phyloP scores from a whole-genome alignment of 1,140 invertebrate species.

The Drosophila repletoides region DNA sequence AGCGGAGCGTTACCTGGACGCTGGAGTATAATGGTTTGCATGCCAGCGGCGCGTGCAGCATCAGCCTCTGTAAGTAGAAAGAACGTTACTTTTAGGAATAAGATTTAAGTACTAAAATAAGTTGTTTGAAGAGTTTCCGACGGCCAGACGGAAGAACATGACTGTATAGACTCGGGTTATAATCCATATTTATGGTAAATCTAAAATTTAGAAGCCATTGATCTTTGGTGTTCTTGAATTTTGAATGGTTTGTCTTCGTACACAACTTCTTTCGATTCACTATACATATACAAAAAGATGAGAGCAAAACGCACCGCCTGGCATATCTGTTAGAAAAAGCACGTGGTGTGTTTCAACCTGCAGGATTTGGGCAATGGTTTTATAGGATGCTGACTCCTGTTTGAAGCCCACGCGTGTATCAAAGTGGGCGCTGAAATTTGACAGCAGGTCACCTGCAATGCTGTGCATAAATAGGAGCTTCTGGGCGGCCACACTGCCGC shows the following conservation, averaged over 20 bases:
- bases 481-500: slow-evolving; percentile 95
- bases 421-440: slow-evolving; percentile 91
- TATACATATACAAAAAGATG: slow-evolving; percentile 7
- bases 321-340: slow-evolving; percentile 93
- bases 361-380: slow-evolving; percentile 88
- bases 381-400: slow-evolving; percentile 88
- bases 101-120: not conserved
- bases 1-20: slow-evolving; percentile 89
- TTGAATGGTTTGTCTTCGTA: too few species aligned
- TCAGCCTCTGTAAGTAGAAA: slow-evolving; percentile 86
- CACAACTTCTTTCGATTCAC: too few species aligned
- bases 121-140: too few species aligned
- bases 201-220: too few species aligned
- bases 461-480: slow-evolving; percentile 93
- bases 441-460: slow-evolving; percentile 88
- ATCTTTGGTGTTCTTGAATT: too few species aligned
- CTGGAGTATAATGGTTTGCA: slow-evolving; percentile 87
- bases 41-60: slow-evolving; percentile 89
- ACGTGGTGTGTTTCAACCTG: slow-evolving; percentile 86
- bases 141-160: too few species aligned
- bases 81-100: not conserved
- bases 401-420: slow-evolving; percentile 93
- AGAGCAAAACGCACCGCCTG: slow-evolving; percentile 86
- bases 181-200: too few species aligned
- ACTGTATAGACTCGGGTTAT: too few species aligned